A percentile compares a stretch with the other conserved stretches of the same genome.
Conservation (phyloP, 2,113 vertebrate species). For the Oryzias melastigma region DNA sequence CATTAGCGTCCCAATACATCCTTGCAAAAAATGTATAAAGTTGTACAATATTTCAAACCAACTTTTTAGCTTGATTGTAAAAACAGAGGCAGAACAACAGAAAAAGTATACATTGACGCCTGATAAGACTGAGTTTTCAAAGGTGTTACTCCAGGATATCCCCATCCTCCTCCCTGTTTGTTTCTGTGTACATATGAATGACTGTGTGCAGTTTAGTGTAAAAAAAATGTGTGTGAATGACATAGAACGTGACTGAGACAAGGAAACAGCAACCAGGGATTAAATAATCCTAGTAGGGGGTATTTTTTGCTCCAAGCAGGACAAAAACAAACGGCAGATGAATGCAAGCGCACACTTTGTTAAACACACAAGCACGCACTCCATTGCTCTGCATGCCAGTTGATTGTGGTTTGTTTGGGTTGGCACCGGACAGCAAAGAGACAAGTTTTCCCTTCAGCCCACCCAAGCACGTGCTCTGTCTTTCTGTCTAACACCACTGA, state of each 20-base stretch:
- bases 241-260: slow-evolving; percentile 22
- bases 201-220: slow-evolving; percentile 6
- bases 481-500: slow-evolving; percentile 6
- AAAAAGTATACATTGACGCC: slow-evolving; percentile 18
- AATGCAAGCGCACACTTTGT: slow-evolving; percentile 35
- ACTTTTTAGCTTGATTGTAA: slow-evolving; percentile 15
- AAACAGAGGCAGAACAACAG: slow-evolving; percentile 16
- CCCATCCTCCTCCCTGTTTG: slow-evolving; percentile 1
- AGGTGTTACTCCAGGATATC: slow-evolving; percentile 27
- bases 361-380: slow-evolving; percentile 30
- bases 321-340: slow-evolving; percentile 45
- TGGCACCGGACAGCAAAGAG: slow-evolving; percentile 49
- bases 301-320: slow-evolving; percentile 71
- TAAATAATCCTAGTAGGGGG: slow-evolving; percentile 70
- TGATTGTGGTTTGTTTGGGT: slow-evolving; percentile 73
- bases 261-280: slow-evolving; percentile 53
- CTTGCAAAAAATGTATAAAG: too few relatives aligned
- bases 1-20: background rate
- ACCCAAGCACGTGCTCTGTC: slow-evolving; percentile 23
- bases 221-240: slow-evolving; percentile 40
- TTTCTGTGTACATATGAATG: slow-evolving; percentile 1
- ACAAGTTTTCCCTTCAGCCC: slow-evolving; percentile 44
- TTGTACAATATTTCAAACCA: background rate
- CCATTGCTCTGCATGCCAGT: slow-evolving; percentile 48
- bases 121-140: slow-evolving; percentile 41